A percentile compares a stretch with the other conserved stretches of the same genome.
These are phyloP conservation scores for Araneus ventricosus DNA, from an alignment of 1,140 invertebrate species.

Conservation along the genomic window DNA sequence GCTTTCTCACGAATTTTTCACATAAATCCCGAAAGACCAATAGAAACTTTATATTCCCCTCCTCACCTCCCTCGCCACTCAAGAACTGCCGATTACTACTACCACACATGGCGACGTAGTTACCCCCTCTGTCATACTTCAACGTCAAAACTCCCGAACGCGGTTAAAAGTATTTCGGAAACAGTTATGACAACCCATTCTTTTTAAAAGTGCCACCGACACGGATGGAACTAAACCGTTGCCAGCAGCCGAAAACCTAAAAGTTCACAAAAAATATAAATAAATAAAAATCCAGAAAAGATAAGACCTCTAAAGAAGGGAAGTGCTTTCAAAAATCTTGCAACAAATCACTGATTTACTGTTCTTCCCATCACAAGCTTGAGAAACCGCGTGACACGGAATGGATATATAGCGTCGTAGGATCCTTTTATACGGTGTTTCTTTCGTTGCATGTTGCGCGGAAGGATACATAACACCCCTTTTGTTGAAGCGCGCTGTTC, in stretches of 20 bases:
- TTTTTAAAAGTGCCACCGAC: conserved; percentile 52
- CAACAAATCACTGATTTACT: conserved; percentile 63
- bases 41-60: conserved; percentile 23
- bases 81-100: conserved; percentile 27
- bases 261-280: background rate
- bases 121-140: conserved; percentile 26
- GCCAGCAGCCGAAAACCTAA: background rate
- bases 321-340: conserved; percentile 40
- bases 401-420: conserved; percentile 39
- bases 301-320: conserved; percentile 1
- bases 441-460: conserved; percentile 35
- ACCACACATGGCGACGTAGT: background rate
- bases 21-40: conserved; percentile 53
- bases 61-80: no score
- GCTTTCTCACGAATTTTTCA: conserved; percentile 63
- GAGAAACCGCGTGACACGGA: background rate
- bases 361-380: conserved; percentile 33
- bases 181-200: conserved; percentile 56
- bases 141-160: conserved; percentile 46
- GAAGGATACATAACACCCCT: conserved; percentile 68
- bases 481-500: conserved; percentile 43
- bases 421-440: background rate
- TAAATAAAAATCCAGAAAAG: background rate
- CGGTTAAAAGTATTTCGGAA: conserved; percentile 35
- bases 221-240: conserved; percentile 25